phyloP scores from a whole-genome alignment of 2,888 invertebrate genomes.

The Drosophila lacicola region DNA sequence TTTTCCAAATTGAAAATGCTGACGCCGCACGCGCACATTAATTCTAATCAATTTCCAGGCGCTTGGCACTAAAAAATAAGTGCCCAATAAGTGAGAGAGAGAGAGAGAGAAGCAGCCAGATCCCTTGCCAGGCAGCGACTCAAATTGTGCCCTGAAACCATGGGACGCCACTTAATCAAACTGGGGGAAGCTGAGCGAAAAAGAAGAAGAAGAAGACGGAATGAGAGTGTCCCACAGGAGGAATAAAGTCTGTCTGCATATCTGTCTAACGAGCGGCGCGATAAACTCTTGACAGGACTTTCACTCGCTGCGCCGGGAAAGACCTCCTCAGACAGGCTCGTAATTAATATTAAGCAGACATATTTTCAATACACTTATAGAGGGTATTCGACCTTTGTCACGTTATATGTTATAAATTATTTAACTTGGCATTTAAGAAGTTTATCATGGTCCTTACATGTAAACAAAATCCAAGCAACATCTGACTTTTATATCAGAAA shows the following conservation, averaged over 20 bases:
- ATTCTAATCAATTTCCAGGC: constrained; percentile 74
- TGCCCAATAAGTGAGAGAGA: constrained; percentile 29
- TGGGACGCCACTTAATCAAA: constrained; percentile 70
- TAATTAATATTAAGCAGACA: constrained; percentile 50
- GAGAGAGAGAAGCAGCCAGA: not conserved
- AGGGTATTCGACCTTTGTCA: no score
- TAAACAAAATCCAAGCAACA: no score
- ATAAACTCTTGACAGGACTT: constrained; percentile 39
- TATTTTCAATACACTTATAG: not conserved
- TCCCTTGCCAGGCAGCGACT: not conserved
- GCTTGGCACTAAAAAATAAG: constrained; percentile 64
- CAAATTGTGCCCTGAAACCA: constrained; percentile 35
- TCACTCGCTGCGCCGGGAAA: constrained; percentile 13
- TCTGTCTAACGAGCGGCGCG: constrained; percentile 8
- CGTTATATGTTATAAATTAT: no score
- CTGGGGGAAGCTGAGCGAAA: constrained; percentile 1
- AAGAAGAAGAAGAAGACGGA: not conserved
- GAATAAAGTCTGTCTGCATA: constrained; percentile 22
- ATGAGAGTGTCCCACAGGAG: constrained; percentile 35
- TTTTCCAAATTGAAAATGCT: constrained; percentile 65
- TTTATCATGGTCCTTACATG: no score
- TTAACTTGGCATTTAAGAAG: no score
- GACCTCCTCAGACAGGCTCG: constrained; percentile 33
- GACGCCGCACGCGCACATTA: constrained; percentile 65
- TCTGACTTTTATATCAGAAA: no score